phyloP scores from a whole-genome alignment of 2,797 vertebrate genomes.

The Mico argentatus region DNA sequence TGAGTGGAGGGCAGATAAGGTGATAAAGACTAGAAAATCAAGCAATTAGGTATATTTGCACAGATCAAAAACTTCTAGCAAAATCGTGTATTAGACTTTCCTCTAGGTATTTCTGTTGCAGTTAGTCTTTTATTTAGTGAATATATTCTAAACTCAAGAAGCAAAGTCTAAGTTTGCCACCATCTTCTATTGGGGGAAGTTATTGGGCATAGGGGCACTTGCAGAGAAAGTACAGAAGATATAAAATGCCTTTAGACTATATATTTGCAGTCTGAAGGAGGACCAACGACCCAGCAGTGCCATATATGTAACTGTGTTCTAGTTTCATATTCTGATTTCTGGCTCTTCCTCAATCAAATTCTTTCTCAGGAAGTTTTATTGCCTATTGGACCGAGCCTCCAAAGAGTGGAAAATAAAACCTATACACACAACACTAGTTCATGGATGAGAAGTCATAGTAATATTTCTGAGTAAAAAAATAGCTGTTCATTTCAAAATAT shows the following conservation, averaged over 20 bases:
- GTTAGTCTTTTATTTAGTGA: constrained; percentile 31
- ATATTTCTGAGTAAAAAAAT: constrained; percentile 10
- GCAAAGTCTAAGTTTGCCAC: not conserved
- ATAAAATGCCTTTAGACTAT: not conserved
- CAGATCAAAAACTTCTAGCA: constrained; percentile 18
- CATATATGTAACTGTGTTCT: not conserved
- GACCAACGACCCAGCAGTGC: not conserved
- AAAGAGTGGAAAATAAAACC: not conserved
- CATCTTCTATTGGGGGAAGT: not conserved
- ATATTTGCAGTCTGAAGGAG: not conserved
- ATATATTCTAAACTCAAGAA: not conserved
- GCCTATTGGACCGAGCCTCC: not conserved
- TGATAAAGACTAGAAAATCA: not conserved
- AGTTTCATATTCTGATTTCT: constrained; percentile 33
- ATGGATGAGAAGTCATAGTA: not conserved
- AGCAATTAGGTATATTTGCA: not conserved
- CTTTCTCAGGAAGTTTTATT: constrained; percentile 27
- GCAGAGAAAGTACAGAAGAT: not conserved
- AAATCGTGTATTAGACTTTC: constrained; percentile 1
- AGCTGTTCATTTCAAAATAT: not conserved
- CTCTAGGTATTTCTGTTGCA: constrained; percentile 29
- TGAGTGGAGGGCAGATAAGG: not conserved
- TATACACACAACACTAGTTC: not conserved
- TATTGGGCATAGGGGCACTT: not conserved
- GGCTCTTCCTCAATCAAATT: constrained; percentile 37